phyloP scores from a whole-genome alignment of 2,888 invertebrate genomes.

The Alitta virens region DNA sequence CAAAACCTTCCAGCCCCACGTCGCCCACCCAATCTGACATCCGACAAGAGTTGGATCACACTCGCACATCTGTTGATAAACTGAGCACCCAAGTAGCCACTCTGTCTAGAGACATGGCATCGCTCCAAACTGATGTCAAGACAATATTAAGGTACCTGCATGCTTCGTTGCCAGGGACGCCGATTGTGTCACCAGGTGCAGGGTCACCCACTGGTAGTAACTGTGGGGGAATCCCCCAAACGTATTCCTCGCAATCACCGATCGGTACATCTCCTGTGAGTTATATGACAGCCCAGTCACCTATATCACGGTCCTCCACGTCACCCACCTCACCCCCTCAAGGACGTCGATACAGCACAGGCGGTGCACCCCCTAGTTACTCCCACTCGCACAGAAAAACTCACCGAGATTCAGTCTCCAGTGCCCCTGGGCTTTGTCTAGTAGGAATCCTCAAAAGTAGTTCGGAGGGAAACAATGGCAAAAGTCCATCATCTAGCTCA shows the following conservation, averaged over 20 bases:
- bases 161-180: conserved; percentile 2
- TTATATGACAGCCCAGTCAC: no score
- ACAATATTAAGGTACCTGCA: conserved; percentile 10
- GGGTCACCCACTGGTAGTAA: no score
- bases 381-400: not conserved
- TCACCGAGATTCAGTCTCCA: conserved; percentile 12
- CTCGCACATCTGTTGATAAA: conserved; percentile 7
- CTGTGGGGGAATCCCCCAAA: no score
- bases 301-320: no score
- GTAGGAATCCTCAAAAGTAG: conserved; percentile 10
- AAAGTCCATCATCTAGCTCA: not conserved
- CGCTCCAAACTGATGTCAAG: conserved; percentile 10
- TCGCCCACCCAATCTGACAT: not conserved
- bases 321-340: no score
- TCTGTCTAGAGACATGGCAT: conserved; percentile 11
- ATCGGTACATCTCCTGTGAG: not conserved
- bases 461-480: not conserved
- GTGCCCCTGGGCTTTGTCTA: conserved; percentile 9
- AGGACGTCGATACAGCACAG: no score
- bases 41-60: conserved; percentile 13
- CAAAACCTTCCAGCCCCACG: no score
- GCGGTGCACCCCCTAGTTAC: no score
- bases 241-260: not conserved
- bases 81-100: conserved; percentile 16
- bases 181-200: not conserved